Percentiles rank a stretch among this genome's conserved stretches.
phyloP scores from a whole-genome alignment of 2,888 invertebrate species.

The Lasioglossum leucozonium region DNA sequence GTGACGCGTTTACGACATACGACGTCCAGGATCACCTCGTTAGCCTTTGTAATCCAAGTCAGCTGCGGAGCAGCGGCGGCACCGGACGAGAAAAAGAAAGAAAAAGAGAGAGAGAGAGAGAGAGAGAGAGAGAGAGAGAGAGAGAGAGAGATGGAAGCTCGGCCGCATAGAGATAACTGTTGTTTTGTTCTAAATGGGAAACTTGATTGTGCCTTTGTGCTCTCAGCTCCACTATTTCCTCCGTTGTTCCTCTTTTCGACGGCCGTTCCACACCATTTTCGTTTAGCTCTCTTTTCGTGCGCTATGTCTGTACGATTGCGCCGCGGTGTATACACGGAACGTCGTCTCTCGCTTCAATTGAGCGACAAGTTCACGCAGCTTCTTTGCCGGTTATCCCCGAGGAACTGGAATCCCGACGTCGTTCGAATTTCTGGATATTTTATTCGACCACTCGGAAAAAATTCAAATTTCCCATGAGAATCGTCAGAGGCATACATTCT shows the following conservation, averaged over 20 bases:
- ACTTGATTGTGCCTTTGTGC: slow-evolving; percentile 73
- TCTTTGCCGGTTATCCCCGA: too few relatives aligned
- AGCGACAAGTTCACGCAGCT: neutral
- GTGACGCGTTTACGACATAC: slow-evolving; percentile 50
- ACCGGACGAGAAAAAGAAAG: slow-evolving; percentile 53
- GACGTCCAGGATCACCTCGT: slow-evolving; percentile 69
- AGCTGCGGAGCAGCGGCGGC: slow-evolving; percentile 12
- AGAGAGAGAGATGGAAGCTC: slow-evolving; percentile 36
- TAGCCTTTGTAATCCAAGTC: slow-evolving; percentile 67
- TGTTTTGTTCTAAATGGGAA: slow-evolving; percentile 69
- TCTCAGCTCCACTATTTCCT: slow-evolving; percentile 30
- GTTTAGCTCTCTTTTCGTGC: neutral
- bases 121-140: slow-evolving; percentile 15
- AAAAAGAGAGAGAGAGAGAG: slow-evolving; percentile 15
- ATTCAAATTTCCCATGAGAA: neutral
- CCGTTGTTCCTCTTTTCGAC: slow-evolving; percentile 23
- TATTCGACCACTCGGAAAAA: neutral
- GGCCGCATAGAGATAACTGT: slow-evolving; percentile 64
- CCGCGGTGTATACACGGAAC: neutral
- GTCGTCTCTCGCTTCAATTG: neutral
- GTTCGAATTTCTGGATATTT: neutral
- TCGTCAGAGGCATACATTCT: neutral
- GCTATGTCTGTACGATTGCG: neutral
- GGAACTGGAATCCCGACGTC: neutral
- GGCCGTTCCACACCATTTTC: slow-evolving; percentile 13